Evolutionary conservation across 2,113 vertebrate genomes (phyloP), one percentile per base, ranked within the genome.

Genomic region (Andinoacara biseriatus): DNA sequence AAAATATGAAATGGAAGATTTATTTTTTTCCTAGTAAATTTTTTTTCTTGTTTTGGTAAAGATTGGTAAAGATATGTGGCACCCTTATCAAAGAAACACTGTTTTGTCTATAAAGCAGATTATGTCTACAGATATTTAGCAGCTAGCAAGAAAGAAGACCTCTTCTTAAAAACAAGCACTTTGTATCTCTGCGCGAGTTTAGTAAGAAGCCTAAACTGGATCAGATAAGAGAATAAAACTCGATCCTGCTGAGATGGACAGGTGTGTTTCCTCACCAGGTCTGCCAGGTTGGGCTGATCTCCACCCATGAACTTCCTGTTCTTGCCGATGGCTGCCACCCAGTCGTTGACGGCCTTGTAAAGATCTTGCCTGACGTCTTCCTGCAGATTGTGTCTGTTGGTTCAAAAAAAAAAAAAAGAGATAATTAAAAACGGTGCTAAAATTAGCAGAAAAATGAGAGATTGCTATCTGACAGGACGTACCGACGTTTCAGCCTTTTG

Each of bases 251-350:
- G 20, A 58, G 22, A 46, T 46, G 14, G 11, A 52, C 13, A 7
- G 26, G 15, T 7, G 29, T 0, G 7, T 62, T 17, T 7, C 54
- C 91, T 96, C 94, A 99, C 98, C 97, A 99, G 94, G 88, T 99
- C 98, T 4, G 98, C 97, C 1, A 99, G 96, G 91, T 99, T 99
- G 0, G 98, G 98, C 26, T 93, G 86, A 46, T 95, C 95, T 87
- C 98, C 98, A 0, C 98, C 98, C 97, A 99, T 97, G 91, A 98
- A 99, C 58, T 93, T 95, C 84, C 96, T 96, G 56, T 97, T 94
- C 81, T 96, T 96, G 78, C 98, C 98, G 29, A 99, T 90, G 2
- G 98, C 98, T 5, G 95, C 94, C 56, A 99, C 95, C 98, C 98
- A 99, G 35, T 97, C 90, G 0, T 99, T 92, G 6, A 96, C 97